These are phyloP conservation scores for Tupaia tana DNA, from an alignment of 2,113 vertebrate species.

Conservation along the genomic window DNA sequence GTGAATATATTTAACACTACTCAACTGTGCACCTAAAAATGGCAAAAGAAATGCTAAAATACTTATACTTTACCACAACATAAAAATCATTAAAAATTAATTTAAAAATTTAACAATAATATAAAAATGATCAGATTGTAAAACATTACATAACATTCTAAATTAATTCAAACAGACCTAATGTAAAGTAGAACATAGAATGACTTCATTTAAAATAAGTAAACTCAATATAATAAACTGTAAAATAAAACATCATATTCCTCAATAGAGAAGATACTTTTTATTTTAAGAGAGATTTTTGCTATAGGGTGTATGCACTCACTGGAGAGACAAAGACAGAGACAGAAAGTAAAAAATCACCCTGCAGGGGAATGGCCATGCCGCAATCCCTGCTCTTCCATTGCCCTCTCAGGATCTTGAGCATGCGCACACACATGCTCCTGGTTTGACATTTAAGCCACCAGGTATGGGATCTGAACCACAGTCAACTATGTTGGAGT, in stretches of 20 bases:
- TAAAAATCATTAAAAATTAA: neutral
- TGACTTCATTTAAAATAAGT: constrained; percentile 6
- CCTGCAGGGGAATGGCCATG: no score
- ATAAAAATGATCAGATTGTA: neutral
- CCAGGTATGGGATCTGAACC: no score
- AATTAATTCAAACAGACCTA: constrained; percentile 2
- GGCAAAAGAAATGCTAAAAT: neutral
- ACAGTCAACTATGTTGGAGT: no score
- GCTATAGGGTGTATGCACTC: no score
- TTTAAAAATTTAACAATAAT: neutral
- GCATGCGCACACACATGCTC: no score
- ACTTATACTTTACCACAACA: neutral
- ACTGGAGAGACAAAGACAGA: no score
- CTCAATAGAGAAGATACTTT: neutral
- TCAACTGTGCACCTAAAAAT: neutral
- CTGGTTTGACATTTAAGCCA: no score
- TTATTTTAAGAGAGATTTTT: no score
- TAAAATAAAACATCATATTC: neutral
- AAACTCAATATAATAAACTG: neutral
- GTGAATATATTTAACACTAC: neutral
- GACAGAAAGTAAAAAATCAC: no score
- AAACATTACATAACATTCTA: neutral
- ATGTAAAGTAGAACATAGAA: neutral
- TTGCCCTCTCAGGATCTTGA: no score
- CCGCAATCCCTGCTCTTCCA: no score